Evolutionary conservation across 2,797 vertebrate genomes (phyloP).

Genomic region (Pangasius larnaudii): DNA sequence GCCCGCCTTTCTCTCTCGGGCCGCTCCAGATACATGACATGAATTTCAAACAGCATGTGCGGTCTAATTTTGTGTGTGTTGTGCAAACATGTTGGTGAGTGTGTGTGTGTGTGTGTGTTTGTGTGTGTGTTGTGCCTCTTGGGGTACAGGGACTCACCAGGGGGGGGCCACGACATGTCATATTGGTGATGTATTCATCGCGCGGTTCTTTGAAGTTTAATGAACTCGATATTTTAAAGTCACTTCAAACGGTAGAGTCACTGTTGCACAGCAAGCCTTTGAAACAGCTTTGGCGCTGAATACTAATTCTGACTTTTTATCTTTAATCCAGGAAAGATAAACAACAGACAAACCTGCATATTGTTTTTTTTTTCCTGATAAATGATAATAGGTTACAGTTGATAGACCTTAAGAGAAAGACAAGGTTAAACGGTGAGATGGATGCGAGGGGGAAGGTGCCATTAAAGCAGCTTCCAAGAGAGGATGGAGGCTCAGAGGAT

Average conservation of each 20-base stretch:
- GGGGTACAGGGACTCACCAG: slow-evolving; percentile 28
- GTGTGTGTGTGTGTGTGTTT: not conserved
- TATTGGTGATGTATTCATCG: slow-evolving; percentile 27
- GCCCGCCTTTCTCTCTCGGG: slow-evolving; percentile 30
- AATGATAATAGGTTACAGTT: not conserved
- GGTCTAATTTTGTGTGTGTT: slow-evolving; percentile 13
- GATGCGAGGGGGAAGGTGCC: not conserved
- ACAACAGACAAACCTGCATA: slow-evolving; percentile 19
- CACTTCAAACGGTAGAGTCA: slow-evolving; percentile 51
- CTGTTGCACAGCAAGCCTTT: slow-evolving; percentile 39
- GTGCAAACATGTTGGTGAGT: slow-evolving; percentile 1
- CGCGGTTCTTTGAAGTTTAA: slow-evolving; percentile 56
- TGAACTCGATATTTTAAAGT: slow-evolving; percentile 54
- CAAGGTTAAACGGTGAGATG: slow-evolving; percentile 25
- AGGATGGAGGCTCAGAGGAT: not conserved
- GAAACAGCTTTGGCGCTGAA: slow-evolving; percentile 37
- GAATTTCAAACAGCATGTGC: slow-evolving; percentile 32
- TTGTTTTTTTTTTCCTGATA: not conserved
- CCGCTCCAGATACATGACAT: slow-evolving; percentile 25
- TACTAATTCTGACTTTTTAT: slow-evolving; percentile 45
- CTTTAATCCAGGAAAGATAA: slow-evolving; percentile 40
- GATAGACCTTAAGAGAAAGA: not conserved
- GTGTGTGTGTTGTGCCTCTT: not conserved
- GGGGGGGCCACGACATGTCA: slow-evolving; percentile 36
- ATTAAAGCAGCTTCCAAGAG: not conserved